Percentiles rank a stretch among this genome's conserved stretches.
Conservation (phyloP, 2,888 invertebrate species). For the Spilosoma lubricipeda region DNA sequence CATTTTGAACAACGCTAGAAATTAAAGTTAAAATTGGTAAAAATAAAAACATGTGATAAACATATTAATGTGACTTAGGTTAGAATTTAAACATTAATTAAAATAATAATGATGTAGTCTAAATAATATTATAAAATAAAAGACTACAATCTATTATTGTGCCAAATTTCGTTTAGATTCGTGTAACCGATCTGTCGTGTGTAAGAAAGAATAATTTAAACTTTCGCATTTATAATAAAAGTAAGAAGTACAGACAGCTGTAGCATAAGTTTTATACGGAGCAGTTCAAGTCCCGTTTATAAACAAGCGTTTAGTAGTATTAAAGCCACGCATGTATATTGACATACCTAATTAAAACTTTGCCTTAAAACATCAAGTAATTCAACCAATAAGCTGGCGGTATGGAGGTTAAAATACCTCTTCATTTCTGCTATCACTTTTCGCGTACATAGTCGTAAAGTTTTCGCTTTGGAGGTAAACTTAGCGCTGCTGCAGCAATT, state of each 20-base stretch:
- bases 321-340: conserved; percentile 16
- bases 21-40: too few relatives aligned
- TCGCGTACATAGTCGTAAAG: conserved; percentile 66
- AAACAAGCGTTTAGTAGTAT: not conserved
- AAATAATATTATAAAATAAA: too few relatives aligned
- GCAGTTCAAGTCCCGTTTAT: not conserved
- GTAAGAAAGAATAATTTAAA: not conserved
- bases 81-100: too few relatives aligned
- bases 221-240: not conserved
- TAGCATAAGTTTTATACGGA: not conserved
- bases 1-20: too few relatives aligned
- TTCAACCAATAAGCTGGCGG: conserved; percentile 35
- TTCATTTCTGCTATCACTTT: conserved; percentile 60
- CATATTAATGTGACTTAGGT: too few relatives aligned
- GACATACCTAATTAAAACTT: conserved; percentile 32
- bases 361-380: conserved; percentile 23
- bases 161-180: too few relatives aligned
- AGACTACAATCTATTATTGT: not conserved
- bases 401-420: conserved; percentile 31
- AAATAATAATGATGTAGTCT: too few relatives aligned
- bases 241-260: not conserved
- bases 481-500: conserved; percentile 64
- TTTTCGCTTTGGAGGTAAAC: conserved; percentile 62
- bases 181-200: not conserved
- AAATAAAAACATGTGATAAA: too few relatives aligned